Evolutionary conservation across 1,140 invertebrate species (phyloP).

Genomic region (Diuraphis noxia): DNA sequence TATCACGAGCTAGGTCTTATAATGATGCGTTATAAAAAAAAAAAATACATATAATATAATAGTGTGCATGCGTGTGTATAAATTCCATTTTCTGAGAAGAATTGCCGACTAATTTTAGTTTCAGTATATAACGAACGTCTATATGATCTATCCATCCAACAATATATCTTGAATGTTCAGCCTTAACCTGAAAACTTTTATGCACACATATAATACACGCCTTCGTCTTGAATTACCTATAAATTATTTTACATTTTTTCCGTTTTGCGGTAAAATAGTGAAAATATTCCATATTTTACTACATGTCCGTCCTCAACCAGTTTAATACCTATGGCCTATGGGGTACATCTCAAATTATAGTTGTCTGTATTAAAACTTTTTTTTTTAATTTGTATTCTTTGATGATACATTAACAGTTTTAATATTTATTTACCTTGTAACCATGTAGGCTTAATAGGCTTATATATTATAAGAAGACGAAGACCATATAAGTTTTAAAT

Average conservation of each 20-base stretch:
- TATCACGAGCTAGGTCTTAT: not conserved
- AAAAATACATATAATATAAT: too few relatives aligned
- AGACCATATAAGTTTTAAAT: not conserved
- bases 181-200: slow-evolving; percentile 50
- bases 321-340: not conserved
- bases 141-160: not conserved
- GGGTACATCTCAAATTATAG: not conserved
- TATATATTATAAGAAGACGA: not conserved
- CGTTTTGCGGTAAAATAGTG: slow-evolving; percentile 26
- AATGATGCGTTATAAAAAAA: not conserved
- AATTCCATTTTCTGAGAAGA: not conserved
- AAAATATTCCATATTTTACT: not conserved
- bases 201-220: not conserved
- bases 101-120: not conserved
- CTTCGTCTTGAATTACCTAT: not conserved
- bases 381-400: too few relatives aligned
- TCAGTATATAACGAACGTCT: not conserved
- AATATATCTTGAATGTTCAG: slow-evolving; percentile 8
- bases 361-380: not conserved
- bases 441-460: too few relatives aligned
- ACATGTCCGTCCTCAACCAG: not conserved
- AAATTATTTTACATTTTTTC: not conserved
- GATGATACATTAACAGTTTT: not conserved
- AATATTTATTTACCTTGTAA: not conserved
- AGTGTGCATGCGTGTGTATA: not conserved